Evolutionary conservation across 2,888 invertebrate species (phyloP), one percentile per base, ranked within the genome.

Genomic region (Agrotis segetum): DNA sequence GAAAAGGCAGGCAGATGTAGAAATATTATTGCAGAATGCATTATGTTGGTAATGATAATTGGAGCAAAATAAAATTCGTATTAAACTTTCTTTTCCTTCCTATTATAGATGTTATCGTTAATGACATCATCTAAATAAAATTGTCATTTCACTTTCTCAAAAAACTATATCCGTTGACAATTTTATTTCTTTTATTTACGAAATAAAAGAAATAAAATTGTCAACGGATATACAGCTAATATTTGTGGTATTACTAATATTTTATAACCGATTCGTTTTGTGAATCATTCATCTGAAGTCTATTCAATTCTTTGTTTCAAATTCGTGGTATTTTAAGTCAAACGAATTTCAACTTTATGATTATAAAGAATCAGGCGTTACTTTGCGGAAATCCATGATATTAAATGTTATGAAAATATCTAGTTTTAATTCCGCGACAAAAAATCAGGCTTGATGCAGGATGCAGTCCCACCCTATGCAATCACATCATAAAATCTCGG

Each of bases 161-260:
- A 29, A 16, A 29, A 47, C 11, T 47, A 24, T 21, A 14, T 13
- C 24, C 16, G 44, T 0, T 53, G 21, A 49, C n/a, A 71, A 60
- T 77, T n/a, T n/a, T n/a, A n/a, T n/a, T 58, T 77, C 34, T 52
- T 62, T 62, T 52, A 44, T 78, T 71, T n/a, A n/a, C n/a, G n/a
- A n/a, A n/a, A n/a, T n/a, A n/a, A n/a, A n/a, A n/a, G n/a, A n/a
- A n/a, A n/a, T n/a, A n/a, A n/a, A n/a, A n/a, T n/a, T n/a, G n/a
- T n/a, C n/a, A n/a, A n/a, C n/a, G n/a, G n/a, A n/a, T n/a, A n/a
- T n/a, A n/a, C n/a, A n/a, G n/a, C n/a, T n/a, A n/a, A 77, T 71
- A 50, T 77, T 56, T 70, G 44, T 56, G 13, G 21, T 44, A n/a
- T 76, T 59, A 53, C 24, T 44, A 53, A 73, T 60, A 1, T 49